Conservation (phyloP, 1,140 invertebrate genomes). For the Bicyclus anynana region DNA sequence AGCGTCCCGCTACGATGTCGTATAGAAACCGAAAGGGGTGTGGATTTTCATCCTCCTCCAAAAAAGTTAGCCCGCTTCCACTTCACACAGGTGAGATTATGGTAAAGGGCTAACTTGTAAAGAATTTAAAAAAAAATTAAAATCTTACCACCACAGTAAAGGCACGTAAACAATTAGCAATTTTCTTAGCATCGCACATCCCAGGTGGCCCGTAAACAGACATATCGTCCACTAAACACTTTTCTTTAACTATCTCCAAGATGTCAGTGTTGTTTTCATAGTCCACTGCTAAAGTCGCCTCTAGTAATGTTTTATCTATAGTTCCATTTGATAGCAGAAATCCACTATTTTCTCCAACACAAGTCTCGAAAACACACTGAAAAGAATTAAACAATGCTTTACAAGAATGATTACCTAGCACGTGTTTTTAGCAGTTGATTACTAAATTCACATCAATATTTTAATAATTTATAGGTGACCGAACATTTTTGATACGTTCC, state of each 20-base stretch:
- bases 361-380: slow-evolving; percentile 12
- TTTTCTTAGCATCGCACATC: slow-evolving; percentile 5
- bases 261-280: slow-evolving; percentile 3
- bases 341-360: not conserved
- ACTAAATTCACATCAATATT: too few species aligned
- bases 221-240: slow-evolving; percentile 8
- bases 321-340: slow-evolving; percentile 8
- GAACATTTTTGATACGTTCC: too few species aligned
- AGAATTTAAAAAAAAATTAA: too few species aligned
- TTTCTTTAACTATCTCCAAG: slow-evolving; percentile 4
- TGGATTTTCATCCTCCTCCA: too few species aligned
- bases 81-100: too few species aligned
- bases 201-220: not conserved
- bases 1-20: too few species aligned
- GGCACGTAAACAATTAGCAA: slow-evolving; percentile 4
- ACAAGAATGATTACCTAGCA: not conserved
- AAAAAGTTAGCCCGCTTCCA: too few species aligned
- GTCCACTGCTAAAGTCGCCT: not conserved
- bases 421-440: too few species aligned
- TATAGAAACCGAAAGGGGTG: too few species aligned
- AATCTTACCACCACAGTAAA: slow-evolving; percentile 11
- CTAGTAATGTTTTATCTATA: not conserved
- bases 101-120: too few species aligned
- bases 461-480: too few species aligned
- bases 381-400: not conserved